These are phyloP conservation scores for Lasiurus cinereus DNA, from an alignment of 2,113 vertebrate genomes.

Conservation along the genomic window DNA sequence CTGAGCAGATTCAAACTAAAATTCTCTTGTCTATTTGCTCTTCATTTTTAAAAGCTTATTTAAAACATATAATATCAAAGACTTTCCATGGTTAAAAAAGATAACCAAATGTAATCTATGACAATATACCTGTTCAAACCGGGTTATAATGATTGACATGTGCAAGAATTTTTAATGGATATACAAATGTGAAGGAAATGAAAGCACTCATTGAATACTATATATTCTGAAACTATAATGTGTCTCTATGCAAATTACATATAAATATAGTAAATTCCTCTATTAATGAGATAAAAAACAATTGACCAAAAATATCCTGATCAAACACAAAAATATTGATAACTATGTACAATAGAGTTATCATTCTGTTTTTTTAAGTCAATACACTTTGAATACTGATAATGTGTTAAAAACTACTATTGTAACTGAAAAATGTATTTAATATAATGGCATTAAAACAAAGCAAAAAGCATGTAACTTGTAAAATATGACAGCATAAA, in stretches of 20 bases:
- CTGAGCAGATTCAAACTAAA: slow-evolving; percentile 64
- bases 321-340: background rate
- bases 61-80: slow-evolving; percentile 63
- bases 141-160: background rate
- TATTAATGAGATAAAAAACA: background rate
- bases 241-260: background rate
- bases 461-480: slow-evolving; percentile 2
- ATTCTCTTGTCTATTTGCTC: slow-evolving; percentile 65
- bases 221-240: background rate
- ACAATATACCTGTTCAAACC: slow-evolving; percentile 51
- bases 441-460: background rate
- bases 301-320: background rate
- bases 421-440: background rate
- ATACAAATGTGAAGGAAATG: background rate
- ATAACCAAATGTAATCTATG: background rate
- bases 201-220: background rate
- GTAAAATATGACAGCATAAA: background rate
- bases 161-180: background rate
- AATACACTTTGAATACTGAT: background rate
- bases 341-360: background rate
- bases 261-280: background rate
- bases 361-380: background rate
- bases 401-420: background rate
- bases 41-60: slow-evolving; percentile 69
- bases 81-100: background rate